Conservation (phyloP, 2,797 vertebrate species). For the Diglossa cyanea region DNA sequence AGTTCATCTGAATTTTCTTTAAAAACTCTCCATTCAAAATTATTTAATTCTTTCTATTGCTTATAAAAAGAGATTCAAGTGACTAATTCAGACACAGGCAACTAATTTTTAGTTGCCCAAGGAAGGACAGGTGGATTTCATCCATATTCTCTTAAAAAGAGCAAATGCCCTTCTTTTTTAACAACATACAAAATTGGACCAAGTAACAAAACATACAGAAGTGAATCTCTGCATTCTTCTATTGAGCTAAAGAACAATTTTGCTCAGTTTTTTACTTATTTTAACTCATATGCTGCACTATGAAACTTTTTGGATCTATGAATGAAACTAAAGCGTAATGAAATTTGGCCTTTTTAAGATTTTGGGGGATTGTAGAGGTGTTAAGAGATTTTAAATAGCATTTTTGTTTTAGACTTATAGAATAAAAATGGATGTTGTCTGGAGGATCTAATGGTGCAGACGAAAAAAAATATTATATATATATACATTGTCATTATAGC, state of each 20-base stretch:
- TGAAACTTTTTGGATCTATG: not conserved
- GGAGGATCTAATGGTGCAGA: not conserved
- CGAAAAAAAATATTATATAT: not conserved
- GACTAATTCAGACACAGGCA: not conserved
- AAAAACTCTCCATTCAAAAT: not conserved
- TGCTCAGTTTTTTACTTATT: not conserved
- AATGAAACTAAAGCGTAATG: not conserved
- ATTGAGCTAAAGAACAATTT: not conserved
- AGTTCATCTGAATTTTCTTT: not conserved
- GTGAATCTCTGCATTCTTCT: not conserved
- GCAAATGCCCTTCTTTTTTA: not conserved
- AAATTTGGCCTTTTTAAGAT: not conserved
- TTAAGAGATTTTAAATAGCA: not conserved
- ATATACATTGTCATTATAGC: not conserved
- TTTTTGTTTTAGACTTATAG: not conserved
- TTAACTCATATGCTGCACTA: not conserved
- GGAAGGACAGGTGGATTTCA: not conserved
- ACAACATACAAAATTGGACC: not conserved
- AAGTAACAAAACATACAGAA: not conserved
- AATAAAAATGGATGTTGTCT: not conserved
- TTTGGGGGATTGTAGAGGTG: not conserved
- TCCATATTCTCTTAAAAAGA: not conserved
- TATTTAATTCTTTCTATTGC: not conserved
- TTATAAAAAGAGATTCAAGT: not conserved
- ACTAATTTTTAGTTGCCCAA: not conserved